Percentiles rank a stretch among this genome's conserved stretches.
phyloP scores from a whole-genome alignment of 2,888 invertebrate species.

The Watsonalla cultraria region DNA sequence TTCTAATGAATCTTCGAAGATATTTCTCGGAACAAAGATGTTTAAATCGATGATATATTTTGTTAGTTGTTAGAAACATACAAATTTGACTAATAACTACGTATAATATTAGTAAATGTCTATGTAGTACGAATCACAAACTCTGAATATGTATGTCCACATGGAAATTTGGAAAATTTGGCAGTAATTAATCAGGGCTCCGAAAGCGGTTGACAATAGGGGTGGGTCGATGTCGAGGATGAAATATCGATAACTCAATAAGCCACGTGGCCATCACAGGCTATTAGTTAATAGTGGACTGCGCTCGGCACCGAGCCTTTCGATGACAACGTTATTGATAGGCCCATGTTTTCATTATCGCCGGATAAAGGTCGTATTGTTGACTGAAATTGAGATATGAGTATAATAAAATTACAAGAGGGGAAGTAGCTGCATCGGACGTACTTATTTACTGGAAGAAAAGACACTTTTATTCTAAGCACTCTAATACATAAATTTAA shows the following conservation, averaged over 20 bases:
- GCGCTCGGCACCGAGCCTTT: conserved; percentile 21
- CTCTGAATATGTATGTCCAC: conserved; percentile 31
- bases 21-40: too few species aligned
- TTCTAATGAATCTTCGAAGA: too few species aligned
- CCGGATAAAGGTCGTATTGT: conserved; percentile 9
- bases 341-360: conserved; percentile 18
- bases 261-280: conserved; percentile 22
- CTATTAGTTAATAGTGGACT: conserved; percentile 33
- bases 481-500: too few species aligned
- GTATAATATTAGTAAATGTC: too few species aligned
- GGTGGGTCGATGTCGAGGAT: conserved; percentile 17
- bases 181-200: conserved; percentile 43
- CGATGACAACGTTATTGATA: conserved; percentile 33
- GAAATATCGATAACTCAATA: conserved; percentile 36
- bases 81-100: too few species aligned
- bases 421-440: too few species aligned
- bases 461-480: too few species aligned
- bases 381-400: not conserved
- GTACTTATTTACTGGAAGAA: too few species aligned
- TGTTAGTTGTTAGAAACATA: too few species aligned
- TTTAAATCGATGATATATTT: too few species aligned
- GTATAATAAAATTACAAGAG: too few species aligned
- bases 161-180: conserved; percentile 36
- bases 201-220: conserved; percentile 25
- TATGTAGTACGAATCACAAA: conserved; percentile 17